Conservation (phyloP, 2,888 invertebrate species). For the Bombyx huttoni region DNA sequence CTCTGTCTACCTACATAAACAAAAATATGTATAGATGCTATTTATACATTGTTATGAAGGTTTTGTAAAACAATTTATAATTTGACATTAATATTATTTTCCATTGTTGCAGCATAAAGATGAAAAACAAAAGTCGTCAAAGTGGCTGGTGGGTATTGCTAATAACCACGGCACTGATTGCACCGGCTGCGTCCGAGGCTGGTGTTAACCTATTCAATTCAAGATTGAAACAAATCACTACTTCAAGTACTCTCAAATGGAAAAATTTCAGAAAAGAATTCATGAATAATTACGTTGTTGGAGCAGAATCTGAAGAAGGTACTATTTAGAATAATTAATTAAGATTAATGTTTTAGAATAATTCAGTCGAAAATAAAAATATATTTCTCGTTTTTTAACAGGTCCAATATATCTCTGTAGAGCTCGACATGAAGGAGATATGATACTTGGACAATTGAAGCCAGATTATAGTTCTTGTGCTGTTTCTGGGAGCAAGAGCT, state of each 20-base stretch:
- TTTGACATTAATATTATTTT: neutral
- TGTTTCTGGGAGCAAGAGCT: constrained; percentile 74
- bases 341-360: too few relatives aligned
- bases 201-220: constrained; percentile 53
- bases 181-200: constrained; percentile 35
- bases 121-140: constrained; percentile 51
- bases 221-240: constrained; percentile 77
- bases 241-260: constrained; percentile 87
- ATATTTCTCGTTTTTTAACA: constrained; percentile 19
- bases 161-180: constrained; percentile 42
- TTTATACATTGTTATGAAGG: too few relatives aligned
- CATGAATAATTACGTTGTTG: constrained; percentile 76
- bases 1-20: too few relatives aligned
- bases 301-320: constrained; percentile 60
- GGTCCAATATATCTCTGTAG: constrained; percentile 81
- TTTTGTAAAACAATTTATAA: too few relatives aligned
- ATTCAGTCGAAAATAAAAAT: neutral
- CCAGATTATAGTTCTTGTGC: constrained; percentile 75
- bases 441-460: constrained; percentile 79
- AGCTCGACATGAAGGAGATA: constrained; percentile 78
- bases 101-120: constrained; percentile 27
- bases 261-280: constrained; percentile 61
- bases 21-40: too few relatives aligned
- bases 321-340: constrained; percentile 4
- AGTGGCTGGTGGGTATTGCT: constrained; percentile 56